Evolutionary conservation across 2,113 vertebrate genomes (phyloP).

Genomic region (Vidua macroura): DNA sequence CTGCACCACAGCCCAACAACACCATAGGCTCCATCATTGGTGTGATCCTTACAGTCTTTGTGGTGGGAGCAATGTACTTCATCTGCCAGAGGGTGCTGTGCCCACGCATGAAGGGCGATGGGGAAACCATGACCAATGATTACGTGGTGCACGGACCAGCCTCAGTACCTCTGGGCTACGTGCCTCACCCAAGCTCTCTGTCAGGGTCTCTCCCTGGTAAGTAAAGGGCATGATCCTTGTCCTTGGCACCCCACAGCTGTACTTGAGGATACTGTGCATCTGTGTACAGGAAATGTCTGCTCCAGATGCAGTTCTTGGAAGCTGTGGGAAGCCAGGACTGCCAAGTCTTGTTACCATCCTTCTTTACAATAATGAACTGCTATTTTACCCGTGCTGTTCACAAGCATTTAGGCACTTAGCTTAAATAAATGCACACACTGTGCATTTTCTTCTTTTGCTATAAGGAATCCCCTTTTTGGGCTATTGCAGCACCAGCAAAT

Average conservation of each 20-base stretch:
- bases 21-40: conserved; percentile 93
- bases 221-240: background rate
- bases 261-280: background rate
- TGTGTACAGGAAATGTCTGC: background rate
- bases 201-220: conserved; percentile 92
- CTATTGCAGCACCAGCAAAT: background rate
- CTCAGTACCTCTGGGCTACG: conserved; percentile 91
- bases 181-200: conserved; percentile 90
- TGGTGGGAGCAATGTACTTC: conserved; percentile 92
- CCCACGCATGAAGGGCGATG: conserved; percentile 94
- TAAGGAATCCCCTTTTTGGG: background rate
- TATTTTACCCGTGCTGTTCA: background rate
- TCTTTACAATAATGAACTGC: background rate
- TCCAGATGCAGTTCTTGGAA: background rate
- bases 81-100: conserved; percentile 95
- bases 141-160: conserved; percentile 91
- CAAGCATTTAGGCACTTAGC: background rate
- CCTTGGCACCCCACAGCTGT: background rate
- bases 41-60: conserved; percentile 91
- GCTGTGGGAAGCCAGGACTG: background rate
- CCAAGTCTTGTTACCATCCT: background rate
- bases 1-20: conserved; percentile 85
- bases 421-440: rapidly evolving
- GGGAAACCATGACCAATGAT: conserved; percentile 92
- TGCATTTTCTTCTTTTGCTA: background rate